Conservation (phyloP, 2,888 invertebrate genomes). For the Drosophila mimica region DNA sequence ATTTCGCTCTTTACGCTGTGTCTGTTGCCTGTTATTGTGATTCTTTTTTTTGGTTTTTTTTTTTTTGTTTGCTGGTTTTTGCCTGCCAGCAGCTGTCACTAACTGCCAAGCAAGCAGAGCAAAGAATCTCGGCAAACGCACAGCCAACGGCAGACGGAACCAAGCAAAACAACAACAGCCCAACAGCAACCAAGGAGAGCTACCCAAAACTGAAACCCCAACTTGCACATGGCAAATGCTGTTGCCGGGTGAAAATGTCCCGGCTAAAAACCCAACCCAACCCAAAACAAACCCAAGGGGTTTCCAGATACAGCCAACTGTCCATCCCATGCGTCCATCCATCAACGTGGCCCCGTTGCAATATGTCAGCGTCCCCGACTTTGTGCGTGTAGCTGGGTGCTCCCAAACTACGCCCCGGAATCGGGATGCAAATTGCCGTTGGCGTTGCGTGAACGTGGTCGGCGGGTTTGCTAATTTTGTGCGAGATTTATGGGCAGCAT, state of each 20-base stretch:
- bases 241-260: constrained; percentile 37
- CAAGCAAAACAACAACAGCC: constrained; percentile 39
- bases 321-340: constrained; percentile 70
- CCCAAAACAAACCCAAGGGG: neutral
- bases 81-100: constrained; percentile 71
- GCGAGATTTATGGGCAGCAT: constrained; percentile 74
- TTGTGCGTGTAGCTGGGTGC: constrained; percentile 34
- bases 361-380: constrained; percentile 63
- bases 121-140: constrained; percentile 2
- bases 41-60: constrained; percentile 16
- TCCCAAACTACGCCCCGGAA: constrained; percentile 7
- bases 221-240: constrained; percentile 53
- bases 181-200: constrained; percentile 31
- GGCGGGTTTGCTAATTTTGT: constrained; percentile 64
- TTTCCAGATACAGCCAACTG: constrained; percentile 52
- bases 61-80: constrained; percentile 15
- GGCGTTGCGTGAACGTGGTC: constrained; percentile 51
- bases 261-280: neutral
- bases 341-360: constrained; percentile 66
- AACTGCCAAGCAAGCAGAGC: constrained; percentile 63
- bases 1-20: constrained; percentile 40
- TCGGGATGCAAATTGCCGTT: constrained; percentile 57
- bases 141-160: constrained; percentile 25
- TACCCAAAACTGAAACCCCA: constrained; percentile 16
- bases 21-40: constrained; percentile 15